Base-by-base conservation (phyloP, 2,113 vertebrate species). In the Phalacrocorax pelagicus region DNA sequence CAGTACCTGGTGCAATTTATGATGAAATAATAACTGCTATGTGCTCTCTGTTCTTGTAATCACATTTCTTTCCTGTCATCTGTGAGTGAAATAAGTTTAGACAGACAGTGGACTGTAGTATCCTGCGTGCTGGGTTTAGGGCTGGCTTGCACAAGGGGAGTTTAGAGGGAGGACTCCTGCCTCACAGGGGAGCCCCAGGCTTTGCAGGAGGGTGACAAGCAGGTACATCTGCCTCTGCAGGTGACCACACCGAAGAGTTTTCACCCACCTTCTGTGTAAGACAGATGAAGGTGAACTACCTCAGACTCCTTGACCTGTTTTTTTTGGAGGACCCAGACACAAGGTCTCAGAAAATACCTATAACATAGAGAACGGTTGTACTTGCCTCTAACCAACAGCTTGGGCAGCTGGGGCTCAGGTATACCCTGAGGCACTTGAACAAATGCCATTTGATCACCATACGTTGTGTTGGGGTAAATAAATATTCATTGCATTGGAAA, bases 111-210 rank as follows among this genome's bases (percentile, higher is more conserved):
- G 80, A 24, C 27, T 62, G 8, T 47, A 55, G 61, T 55, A 42
- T 87, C 49, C 66, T 77, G 17, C 13, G 75, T 47, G 70, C 81
- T 70, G 79, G 11, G 8, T 85, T 88, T 96, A 63, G 55, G 52
- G 46, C 27, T 22, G 36, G 18, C 49, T 4, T 18, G 44, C 44
- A 38, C 7, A 11, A 9, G 3, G 16, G 10, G 24, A 29, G 8
- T 91, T 58, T 18, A 32, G 6, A 82, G 19, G 17, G 10, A 38
- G 51, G 22, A 23, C 4, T 12, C 23, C 22, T 7, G 5, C n/a
- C 44, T 47, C 0, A 0, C 0, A 0, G 24, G 46, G 57, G 32
- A 46, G 38, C n/a, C 22, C 6, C 1, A 0, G 63, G 63, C 63
- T 84, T 55, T 52, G 59, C 55, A 81, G 84, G 5, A 62, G 57